Evolutionary conservation across 1,140 invertebrate genomes (phyloP).

Genomic region (Monochamus saltuarius): DNA sequence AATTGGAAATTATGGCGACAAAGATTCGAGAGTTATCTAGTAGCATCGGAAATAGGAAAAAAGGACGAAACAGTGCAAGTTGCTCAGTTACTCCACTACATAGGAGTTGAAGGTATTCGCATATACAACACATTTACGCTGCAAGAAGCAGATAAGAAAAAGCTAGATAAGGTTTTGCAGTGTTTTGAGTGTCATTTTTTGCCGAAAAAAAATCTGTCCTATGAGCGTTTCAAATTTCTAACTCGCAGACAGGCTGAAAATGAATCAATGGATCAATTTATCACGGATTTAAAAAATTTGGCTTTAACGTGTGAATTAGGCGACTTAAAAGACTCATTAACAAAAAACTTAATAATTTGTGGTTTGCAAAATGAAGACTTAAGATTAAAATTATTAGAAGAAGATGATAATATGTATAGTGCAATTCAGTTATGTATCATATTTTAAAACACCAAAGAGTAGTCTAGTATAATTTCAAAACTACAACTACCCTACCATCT

Average conservation of each 20-base stretch:
- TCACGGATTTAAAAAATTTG: slow-evolving; percentile 22
- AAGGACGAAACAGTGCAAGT: slow-evolving; percentile 11
- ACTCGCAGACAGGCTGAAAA: slow-evolving; percentile 10
- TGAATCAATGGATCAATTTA: slow-evolving; percentile 20
- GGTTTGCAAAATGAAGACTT: slow-evolving; percentile 25
- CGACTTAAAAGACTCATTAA: slow-evolving; percentile 21
- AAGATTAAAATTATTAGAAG: too few species aligned
- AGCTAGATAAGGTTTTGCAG: too few species aligned
- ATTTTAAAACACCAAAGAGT: too few species aligned
- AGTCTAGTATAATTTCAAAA: too few species aligned
- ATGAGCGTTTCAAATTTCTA: not conserved
- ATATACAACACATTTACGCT: not conserved
- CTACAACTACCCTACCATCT: too few species aligned
- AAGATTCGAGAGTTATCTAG: slow-evolving; percentile 18
- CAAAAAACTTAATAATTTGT: slow-evolving; percentile 23
- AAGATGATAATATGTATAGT: too few species aligned
- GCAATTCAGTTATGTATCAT: too few species aligned
- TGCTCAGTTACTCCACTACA: slow-evolving; percentile 10
- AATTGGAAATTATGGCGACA: slow-evolving; percentile 15
- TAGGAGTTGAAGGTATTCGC: too few species aligned
- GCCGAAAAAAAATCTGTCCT: too few species aligned
- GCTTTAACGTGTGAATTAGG: slow-evolving; percentile 26
- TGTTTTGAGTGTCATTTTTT: too few species aligned
- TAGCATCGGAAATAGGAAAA: slow-evolving; percentile 14
- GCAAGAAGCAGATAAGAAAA: not conserved